phyloP scores from a whole-genome alignment of 2,797 vertebrate species.

The Sebastes vulpes region DNA sequence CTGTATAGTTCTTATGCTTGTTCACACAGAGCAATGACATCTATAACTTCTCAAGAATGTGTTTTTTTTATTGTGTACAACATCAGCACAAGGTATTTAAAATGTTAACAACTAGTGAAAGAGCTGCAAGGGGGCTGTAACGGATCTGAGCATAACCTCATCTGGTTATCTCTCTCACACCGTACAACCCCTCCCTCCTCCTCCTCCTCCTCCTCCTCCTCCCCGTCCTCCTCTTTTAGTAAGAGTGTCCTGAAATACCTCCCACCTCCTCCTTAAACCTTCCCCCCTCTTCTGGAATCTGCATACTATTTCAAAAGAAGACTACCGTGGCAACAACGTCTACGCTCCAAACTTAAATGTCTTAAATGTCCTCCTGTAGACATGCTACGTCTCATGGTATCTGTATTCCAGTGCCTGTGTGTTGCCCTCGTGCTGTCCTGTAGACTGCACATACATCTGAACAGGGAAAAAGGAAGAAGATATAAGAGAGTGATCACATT shows the following conservation, averaged over 20 bases:
- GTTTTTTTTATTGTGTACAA: background rate
- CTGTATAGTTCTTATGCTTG: conserved; percentile 19
- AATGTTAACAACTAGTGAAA: background rate
- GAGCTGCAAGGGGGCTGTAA: conserved; percentile 60
- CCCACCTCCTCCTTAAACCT: conserved; percentile 17
- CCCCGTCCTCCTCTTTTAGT: conserved; percentile 35
- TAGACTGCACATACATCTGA: conserved; percentile 46
- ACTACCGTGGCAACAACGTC: conserved; percentile 60
- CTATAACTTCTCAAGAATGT: background rate
- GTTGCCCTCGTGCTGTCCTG: conserved; percentile 71
- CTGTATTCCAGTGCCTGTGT: conserved; percentile 85
- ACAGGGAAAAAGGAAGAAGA: background rate
- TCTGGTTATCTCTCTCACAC: conserved; percentile 71
- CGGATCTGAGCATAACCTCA: conserved; percentile 70
- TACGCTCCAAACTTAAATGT: conserved; percentile 35
- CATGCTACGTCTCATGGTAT: conserved; percentile 86
- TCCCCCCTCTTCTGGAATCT: conserved; percentile 80
- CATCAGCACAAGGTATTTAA: background rate
- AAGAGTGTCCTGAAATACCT: conserved; percentile 47
- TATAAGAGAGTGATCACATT: background rate
- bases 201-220: background rate
- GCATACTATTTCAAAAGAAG: conserved; percentile 79
- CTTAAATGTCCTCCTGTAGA: conserved; percentile 59
- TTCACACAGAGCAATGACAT: conserved; percentile 24
- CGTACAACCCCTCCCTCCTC: conserved; percentile 42